phyloP scores from a whole-genome alignment of 2,797 vertebrate species.

The Silurus aristotelis region DNA sequence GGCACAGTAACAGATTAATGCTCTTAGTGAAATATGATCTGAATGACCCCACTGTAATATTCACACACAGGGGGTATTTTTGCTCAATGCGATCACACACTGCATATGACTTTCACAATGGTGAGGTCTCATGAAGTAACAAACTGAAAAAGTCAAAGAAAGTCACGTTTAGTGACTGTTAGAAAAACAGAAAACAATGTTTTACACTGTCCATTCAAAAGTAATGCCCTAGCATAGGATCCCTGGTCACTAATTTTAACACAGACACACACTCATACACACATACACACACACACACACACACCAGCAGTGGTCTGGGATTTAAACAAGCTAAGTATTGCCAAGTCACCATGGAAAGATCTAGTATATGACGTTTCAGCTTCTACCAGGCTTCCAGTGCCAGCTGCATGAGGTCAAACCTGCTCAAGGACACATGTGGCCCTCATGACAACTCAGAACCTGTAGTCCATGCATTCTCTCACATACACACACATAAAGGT shows the following conservation, averaged over 20 bases:
- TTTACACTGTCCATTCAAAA: background rate
- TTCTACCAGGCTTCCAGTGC: slow-evolving; percentile 12
- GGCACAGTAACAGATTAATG: background rate
- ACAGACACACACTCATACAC: slow-evolving; percentile 34
- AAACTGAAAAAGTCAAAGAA: background rate
- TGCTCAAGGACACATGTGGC: slow-evolving; percentile 16
- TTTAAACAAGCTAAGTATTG: slow-evolving; percentile 13
- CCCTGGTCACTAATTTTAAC: slow-evolving; percentile 14
- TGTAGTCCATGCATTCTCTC: slow-evolving; percentile 10
- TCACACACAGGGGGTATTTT: slow-evolving; percentile 1
- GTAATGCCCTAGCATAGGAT: background rate
- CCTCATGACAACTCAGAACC: slow-evolving; percentile 11
- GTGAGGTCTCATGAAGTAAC: background rate
- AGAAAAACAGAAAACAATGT: background rate
- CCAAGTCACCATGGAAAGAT: slow-evolving; percentile 26
- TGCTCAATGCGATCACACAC: background rate
- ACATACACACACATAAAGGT: slow-evolving; percentile 28
- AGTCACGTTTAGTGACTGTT: background rate
- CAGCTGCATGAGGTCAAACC: slow-evolving; percentile 29
- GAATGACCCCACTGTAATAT: background rate
- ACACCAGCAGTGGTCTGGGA: slow-evolving; percentile 29
- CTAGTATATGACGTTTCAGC: background rate
- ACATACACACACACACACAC: slow-evolving; percentile 35
- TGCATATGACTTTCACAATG: background rate
- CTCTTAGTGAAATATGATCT: background rate